phyloP scores from a whole-genome alignment of 2,888 invertebrate genomes.

The Drosophila emarginata region DNA sequence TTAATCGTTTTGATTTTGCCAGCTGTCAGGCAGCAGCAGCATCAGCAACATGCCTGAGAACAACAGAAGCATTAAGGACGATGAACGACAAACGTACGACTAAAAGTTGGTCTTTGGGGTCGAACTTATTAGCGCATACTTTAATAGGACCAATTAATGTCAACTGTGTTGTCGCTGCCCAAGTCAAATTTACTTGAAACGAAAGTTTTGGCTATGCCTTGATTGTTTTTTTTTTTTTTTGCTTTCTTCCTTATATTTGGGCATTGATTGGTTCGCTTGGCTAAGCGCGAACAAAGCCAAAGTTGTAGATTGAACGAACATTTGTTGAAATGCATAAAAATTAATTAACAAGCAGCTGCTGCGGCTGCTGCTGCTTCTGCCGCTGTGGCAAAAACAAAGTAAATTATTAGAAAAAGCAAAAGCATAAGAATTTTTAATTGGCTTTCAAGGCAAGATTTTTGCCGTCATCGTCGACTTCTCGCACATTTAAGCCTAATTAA shows the following conservation, averaged over 20 bases:
- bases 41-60: slow-evolving; percentile 51
- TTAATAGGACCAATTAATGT: slow-evolving; percentile 75
- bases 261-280: slow-evolving; percentile 56
- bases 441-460: slow-evolving; percentile 58
- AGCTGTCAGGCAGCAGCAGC: slow-evolving; percentile 49
- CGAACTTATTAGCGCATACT: slow-evolving; percentile 68
- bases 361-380: slow-evolving; percentile 36
- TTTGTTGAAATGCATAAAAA: slow-evolving; percentile 74
- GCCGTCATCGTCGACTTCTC: slow-evolving; percentile 48
- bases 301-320: slow-evolving; percentile 52
- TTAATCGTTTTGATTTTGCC: slow-evolving; percentile 64
- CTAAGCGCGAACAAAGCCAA: slow-evolving; percentile 48
- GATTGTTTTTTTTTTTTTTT: neutral
- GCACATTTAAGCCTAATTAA: slow-evolving; percentile 79
- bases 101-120: slow-evolving; percentile 46
- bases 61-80: slow-evolving; percentile 28
- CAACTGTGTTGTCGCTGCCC: slow-evolving; percentile 55
- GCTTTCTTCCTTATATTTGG: slow-evolving; percentile 17
- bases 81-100: slow-evolving; percentile 35
- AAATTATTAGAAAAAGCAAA: slow-evolving; percentile 46
- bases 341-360: slow-evolving; percentile 72
- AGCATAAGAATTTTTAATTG: slow-evolving; percentile 72
- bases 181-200: slow-evolving; percentile 63
- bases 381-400: slow-evolving; percentile 24
- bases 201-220: slow-evolving; percentile 53